Base-by-base conservation (phyloP, 2,113 vertebrate species). In the Colossoma macropomum region DNA sequence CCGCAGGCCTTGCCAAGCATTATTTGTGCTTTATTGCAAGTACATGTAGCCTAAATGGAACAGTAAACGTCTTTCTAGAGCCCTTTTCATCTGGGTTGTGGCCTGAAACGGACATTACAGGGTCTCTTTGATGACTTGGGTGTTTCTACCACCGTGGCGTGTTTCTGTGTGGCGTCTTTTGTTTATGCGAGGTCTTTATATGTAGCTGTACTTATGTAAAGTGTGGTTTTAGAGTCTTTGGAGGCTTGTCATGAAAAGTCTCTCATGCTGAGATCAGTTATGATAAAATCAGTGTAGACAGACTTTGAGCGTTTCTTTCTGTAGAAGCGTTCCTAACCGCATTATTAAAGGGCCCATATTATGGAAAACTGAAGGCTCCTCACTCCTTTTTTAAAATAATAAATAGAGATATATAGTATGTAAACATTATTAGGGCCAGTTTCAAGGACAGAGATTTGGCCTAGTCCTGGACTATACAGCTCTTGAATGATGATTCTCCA, bases 31-130 rank as follows among this genome's bases (percentile, higher is more conserved):
- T 70, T 72, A 86, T 85, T 68, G 72, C 70, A 63, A 81, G 32
- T 79, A 84, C n/a, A 41, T 71, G 16, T 72, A 84, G 88, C 76
- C 79, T 56, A 68, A 38, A 84, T 23, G 17, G 76, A 78, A 75
- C 83, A 80, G 86, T 86, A 84, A 80, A 72, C 54, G 66, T 68
- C 77, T 84, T 50, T 77, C 72, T n/a, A 62, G 65, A 72, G 41
- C 72, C 68, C 12, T 86, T 88, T 87, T 87, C 87, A 92, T 90
- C 85, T 87, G 83, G 59, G 84, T 66, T 90, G 87, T 11, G 82
- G 85, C 87, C 76, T 87, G 75, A 68, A 54, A 72, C 48, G 75
- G 65, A 62, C 54, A 73, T 62, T 59, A 62, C 25, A 74, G 86
- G 85, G 84, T 88, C 85, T 75, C 73, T 76, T 85, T 88, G 82